A percentile compares a stretch with the other conserved stretches of the same genome.
Conservation (phyloP, 2,888 invertebrate genomes). For the Coelogynopora nodosa region DNA sequence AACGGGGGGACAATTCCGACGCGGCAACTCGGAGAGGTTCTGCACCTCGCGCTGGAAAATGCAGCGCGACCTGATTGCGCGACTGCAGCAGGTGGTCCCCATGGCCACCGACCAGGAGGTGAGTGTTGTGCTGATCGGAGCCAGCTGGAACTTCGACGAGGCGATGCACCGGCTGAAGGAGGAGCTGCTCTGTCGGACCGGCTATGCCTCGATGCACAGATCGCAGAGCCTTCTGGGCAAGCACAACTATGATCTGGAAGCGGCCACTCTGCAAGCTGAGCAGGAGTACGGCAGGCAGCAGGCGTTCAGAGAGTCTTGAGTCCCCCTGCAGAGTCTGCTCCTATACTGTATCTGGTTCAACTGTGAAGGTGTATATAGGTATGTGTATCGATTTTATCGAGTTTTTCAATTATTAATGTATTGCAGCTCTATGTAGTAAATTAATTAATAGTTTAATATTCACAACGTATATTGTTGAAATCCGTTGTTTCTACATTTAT, state of each 20-base stretch:
- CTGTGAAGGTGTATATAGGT: too few species aligned
- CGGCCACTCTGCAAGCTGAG: neutral
- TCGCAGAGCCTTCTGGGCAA: neutral
- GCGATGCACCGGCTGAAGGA: constrained; percentile 30
- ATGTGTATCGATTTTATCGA: too few species aligned
- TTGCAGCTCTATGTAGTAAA: too few species aligned
- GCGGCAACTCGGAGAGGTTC: neutral
- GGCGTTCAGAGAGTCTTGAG: too few species aligned
- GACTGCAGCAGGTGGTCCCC: constrained; percentile 32
- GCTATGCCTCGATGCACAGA: neutral
- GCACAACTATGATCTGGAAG: neutral
- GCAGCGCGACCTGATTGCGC: neutral
- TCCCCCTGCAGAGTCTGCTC: too few species aligned
- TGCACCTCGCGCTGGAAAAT: neutral
- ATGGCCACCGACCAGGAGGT: constrained; percentile 25
- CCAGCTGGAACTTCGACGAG: constrained; percentile 39
- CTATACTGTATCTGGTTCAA: too few species aligned
- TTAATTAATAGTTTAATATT: too few species aligned
- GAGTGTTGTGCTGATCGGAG: constrained; percentile 15
- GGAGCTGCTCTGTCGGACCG: constrained; percentile 34
- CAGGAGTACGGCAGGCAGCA: too few species aligned
- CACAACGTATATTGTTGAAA: too few species aligned
- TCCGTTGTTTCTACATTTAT: too few species aligned
- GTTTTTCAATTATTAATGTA: too few species aligned
- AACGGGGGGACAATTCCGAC: neutral